Conservation (phyloP, 2,888 invertebrate genomes). For the Cenopis cana region DNA sequence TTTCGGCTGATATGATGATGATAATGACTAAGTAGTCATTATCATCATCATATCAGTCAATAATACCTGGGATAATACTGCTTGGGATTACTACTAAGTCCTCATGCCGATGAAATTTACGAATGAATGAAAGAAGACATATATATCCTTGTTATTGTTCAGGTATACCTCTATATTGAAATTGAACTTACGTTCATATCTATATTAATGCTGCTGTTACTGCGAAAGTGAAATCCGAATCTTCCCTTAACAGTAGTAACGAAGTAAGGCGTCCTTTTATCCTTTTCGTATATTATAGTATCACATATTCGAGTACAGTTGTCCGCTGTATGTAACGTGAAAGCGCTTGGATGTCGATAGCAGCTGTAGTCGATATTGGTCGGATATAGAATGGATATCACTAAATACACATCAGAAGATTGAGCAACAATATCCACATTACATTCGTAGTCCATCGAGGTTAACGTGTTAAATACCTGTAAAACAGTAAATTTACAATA, state of each 20-base stretch:
- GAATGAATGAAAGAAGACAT: no score
- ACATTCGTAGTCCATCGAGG: conserved; percentile 69
- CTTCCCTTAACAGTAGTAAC: conserved; percentile 58
- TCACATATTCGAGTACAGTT: conserved; percentile 66
- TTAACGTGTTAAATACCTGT: conserved; percentile 70
- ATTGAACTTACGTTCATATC: conserved; percentile 68
- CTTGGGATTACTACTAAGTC: no score
- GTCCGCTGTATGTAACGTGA: conserved; percentile 63
- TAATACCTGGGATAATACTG: no score
- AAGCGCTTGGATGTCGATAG: conserved; percentile 59
- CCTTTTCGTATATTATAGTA: conserved; percentile 50
- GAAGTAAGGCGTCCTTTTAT: conserved; percentile 57
- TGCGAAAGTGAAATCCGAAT: conserved; percentile 67
- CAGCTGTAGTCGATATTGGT: conserved; percentile 63
- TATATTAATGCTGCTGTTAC: conserved; percentile 74
- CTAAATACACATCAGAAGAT: conserved; percentile 48
- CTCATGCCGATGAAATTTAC: no score
- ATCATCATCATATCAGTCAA: no score
- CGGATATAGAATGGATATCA: conserved; percentile 70
- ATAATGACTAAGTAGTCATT: no score
- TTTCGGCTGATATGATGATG: no score
- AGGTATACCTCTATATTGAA: no score
- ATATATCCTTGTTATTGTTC: no score
- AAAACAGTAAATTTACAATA: no score
- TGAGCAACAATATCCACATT: conserved; percentile 66